These are phyloP conservation scores for Pammene fasciana DNA, from an alignment of 2,888 invertebrate species.

Conservation along the genomic window DNA sequence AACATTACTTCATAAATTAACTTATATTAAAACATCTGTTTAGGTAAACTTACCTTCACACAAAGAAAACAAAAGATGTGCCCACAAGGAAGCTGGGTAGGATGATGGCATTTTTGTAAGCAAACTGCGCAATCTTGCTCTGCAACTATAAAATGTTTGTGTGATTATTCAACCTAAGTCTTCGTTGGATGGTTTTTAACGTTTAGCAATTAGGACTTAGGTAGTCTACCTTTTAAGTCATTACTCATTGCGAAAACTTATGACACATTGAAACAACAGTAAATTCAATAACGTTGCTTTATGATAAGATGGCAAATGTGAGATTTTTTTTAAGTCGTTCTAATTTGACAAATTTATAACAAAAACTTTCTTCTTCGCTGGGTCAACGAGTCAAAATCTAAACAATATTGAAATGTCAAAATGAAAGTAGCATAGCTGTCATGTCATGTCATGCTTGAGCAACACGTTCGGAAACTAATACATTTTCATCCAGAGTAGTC, in stretches of 20 bases:
- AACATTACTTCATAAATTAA: no score
- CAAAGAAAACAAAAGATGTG: slow-evolving; percentile 98
- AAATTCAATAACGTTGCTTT: background rate
- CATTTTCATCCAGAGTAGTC: no score
- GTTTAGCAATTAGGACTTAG: background rate
- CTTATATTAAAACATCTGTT: no score
- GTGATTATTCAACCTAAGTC: background rate
- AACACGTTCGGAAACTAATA: no score
- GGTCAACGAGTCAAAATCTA: slow-evolving; percentile 7
- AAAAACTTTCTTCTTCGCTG: slow-evolving; percentile 13
- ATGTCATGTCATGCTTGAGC: no score
- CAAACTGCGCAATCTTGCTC: slow-evolving; percentile 94
- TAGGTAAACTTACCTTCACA: slow-evolving; percentile 86
- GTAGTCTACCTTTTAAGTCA: slow-evolving; percentile 23
- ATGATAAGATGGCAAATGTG: background rate
- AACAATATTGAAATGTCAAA: slow-evolving; percentile 6
- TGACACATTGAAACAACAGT: slow-evolving; percentile 11
- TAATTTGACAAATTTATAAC: background rate
- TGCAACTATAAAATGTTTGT: slow-evolving; percentile 45
- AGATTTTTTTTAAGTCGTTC: background rate
- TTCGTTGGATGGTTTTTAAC: background rate
- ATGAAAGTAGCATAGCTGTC: no score
- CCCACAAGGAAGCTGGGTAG: slow-evolving; percentile 96
- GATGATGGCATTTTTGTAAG: slow-evolving; percentile 94
- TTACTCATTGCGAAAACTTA: slow-evolving; percentile 28